Percentiles rank a stretch among this genome's conserved stretches.
Evolutionary conservation across 1,140 invertebrate species (phyloP).

Genomic region (Calosoma granatense): DNA sequence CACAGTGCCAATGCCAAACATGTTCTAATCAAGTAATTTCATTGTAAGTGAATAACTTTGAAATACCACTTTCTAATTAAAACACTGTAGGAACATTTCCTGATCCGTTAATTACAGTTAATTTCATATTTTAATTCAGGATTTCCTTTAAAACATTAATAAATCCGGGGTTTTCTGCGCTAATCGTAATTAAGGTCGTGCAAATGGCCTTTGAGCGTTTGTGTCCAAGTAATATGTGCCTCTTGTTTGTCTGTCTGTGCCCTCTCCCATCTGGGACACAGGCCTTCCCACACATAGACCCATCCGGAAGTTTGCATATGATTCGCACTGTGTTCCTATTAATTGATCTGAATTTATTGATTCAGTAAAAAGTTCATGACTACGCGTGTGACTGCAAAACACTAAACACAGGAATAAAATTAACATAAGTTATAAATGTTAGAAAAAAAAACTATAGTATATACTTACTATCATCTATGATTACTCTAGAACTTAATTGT

Average conservation of each 20-base stretch:
- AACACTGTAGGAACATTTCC: too few relatives aligned
- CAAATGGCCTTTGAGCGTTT: slow-evolving; percentile 15
- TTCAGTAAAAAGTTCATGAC: slow-evolving; percentile 38
- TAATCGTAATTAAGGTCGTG: too few relatives aligned
- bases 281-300: slow-evolving; percentile 24
- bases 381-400: slow-evolving; percentile 36
- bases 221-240: slow-evolving; percentile 31
- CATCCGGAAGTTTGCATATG: slow-evolving; percentile 29
- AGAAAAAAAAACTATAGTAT: background rate
- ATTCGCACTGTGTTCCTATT: slow-evolving; percentile 29
- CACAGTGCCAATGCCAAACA: too few relatives aligned
- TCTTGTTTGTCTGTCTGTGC: slow-evolving; percentile 16
- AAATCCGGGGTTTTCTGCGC: too few relatives aligned
- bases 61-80: too few relatives aligned
- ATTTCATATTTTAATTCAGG: too few relatives aligned
- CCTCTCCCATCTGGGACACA: slow-evolving; percentile 29
- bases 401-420: slow-evolving; percentile 20
- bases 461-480: slow-evolving; percentile 1
- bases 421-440: background rate
- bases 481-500: background rate
- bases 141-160: too few relatives aligned
- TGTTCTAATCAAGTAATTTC: too few relatives aligned
- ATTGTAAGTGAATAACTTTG: too few relatives aligned
- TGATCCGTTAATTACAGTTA: too few relatives aligned
- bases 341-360: slow-evolving; percentile 38